phyloP scores from a whole-genome alignment of 2,797 vertebrate species.

The Ctenopoma kingsleyae region DNA sequence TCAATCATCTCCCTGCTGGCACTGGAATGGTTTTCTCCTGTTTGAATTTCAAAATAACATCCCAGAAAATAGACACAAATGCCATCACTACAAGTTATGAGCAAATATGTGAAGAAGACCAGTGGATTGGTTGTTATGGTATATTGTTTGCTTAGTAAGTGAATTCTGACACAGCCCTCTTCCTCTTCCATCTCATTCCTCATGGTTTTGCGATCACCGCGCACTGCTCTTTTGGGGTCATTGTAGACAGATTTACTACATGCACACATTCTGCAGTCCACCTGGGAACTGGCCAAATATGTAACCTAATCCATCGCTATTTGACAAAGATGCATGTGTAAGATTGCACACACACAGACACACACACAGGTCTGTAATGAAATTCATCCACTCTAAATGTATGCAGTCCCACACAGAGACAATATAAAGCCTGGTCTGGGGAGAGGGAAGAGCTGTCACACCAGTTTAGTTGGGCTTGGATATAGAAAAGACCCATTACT shows the following conservation, averaged over 20 bases:
- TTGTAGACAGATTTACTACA: slow-evolving; percentile 28
- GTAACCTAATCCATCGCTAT: slow-evolving; percentile 35
- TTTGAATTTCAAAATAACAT: slow-evolving; percentile 45
- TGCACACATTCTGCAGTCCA: slow-evolving; percentile 40
- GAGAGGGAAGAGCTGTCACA: slow-evolving; percentile 72
- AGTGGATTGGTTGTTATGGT: slow-evolving; percentile 6
- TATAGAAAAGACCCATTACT: slow-evolving; percentile 75
- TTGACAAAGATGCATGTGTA: slow-evolving; percentile 15
- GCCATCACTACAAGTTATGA: slow-evolving; percentile 19
- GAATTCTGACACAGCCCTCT: slow-evolving; percentile 31
- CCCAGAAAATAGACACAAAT: slow-evolving; percentile 49
- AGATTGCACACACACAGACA: slow-evolving; percentile 5
- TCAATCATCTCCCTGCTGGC: slow-evolving; percentile 77
- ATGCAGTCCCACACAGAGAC: slow-evolving; percentile 57
- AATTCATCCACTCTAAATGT: slow-evolving; percentile 66
- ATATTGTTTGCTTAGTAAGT: slow-evolving; percentile 45
- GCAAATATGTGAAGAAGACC: slow-evolving; percentile 29
- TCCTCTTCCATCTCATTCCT: slow-evolving; percentile 19
- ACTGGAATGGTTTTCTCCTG: slow-evolving; percentile 58
- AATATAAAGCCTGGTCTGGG: slow-evolving; percentile 55
- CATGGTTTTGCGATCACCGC: slow-evolving; percentile 12
- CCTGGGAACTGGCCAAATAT: slow-evolving; percentile 49
- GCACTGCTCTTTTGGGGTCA: slow-evolving; percentile 32
- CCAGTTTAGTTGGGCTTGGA: slow-evolving; percentile 69
- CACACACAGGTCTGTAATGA: slow-evolving; percentile 47